phyloP scores from a whole-genome alignment of 2,888 invertebrate genomes.

The Stenodera caucasica region DNA sequence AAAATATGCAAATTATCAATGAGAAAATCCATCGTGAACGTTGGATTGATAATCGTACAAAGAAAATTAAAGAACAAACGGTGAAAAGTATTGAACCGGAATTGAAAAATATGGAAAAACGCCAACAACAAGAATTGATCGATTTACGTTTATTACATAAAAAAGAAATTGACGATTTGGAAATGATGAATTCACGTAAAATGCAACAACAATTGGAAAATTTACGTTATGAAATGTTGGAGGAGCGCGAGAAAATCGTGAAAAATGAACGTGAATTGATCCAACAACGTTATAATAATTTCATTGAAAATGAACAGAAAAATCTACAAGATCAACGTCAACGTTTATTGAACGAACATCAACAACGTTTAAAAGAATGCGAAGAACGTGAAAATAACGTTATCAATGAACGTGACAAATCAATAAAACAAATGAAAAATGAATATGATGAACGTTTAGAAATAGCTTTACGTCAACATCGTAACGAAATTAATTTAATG shows the following conservation, averaged over 20 bases:
- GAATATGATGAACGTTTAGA: conserved; percentile 60
- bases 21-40: conserved; percentile 75
- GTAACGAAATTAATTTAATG: conserved; percentile 60
- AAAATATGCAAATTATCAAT: conserved; percentile 75
- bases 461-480: conserved; percentile 56
- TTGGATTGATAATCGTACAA: conserved; percentile 82
- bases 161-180: conserved; percentile 67
- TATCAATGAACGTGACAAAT: conserved; percentile 56
- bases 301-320: conserved; percentile 60
- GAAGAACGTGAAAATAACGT: conserved; percentile 56
- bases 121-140: conserved; percentile 67
- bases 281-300: conserved; percentile 61
- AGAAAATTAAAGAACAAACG: conserved; percentile 86
- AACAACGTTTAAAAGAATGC: conserved; percentile 54
- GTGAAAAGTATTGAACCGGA: conserved; percentile 87
- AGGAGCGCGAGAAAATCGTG: conserved; percentile 65
- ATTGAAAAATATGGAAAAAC: conserved; percentile 73
- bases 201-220: conserved; percentile 64
- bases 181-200: conserved; percentile 63
- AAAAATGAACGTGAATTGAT: conserved; percentile 64
- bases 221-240: conserved; percentile 63
- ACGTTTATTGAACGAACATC: conserved; percentile 57
- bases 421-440: conserved; percentile 56
- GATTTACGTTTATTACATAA: conserved; percentile 70
- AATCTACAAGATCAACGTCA: conserved; percentile 61